Conservation (phyloP, 2,113 vertebrate species). For the Chaetodon auriga region DNA sequence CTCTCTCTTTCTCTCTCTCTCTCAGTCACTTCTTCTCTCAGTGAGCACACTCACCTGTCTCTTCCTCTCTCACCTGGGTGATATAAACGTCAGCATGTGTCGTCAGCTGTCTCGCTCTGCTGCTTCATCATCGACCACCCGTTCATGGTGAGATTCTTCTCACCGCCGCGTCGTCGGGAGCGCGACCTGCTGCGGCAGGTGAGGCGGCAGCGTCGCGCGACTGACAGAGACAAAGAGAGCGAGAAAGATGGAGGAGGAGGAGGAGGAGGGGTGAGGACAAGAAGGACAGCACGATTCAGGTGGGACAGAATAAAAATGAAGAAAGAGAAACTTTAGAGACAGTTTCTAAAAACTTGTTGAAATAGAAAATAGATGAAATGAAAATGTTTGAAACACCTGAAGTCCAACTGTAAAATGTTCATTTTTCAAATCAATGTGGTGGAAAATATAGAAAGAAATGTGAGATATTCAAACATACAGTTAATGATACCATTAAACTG, state of each 20-base stretch:
- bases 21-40: background rate
- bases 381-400: no score
- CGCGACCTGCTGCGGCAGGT: constrained; percentile 54
- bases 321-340: background rate
- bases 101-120: background rate
- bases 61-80: background rate
- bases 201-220: constrained; percentile 28
- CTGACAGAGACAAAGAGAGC: background rate
- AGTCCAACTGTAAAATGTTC: no score
- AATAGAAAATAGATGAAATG: no score
- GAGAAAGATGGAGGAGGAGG: constrained; percentile 21
- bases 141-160: constrained; percentile 63
- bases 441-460: no score
- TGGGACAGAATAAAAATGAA: constrained; percentile 27
- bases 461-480: no score
- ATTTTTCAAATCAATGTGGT: no score
- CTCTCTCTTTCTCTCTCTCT: background rate
- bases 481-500: no score
- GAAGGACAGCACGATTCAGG: constrained; percentile 50
- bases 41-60: background rate
- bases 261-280: constrained; percentile 39
- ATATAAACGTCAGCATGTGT: constrained; percentile 5
- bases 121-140: background rate
- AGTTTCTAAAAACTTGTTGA: no score
- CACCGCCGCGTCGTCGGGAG: background rate